Percentiles rank a stretch among this genome's conserved stretches.
Evolutionary conservation across 2,797 vertebrate species (phyloP).

Genomic region (Oryzias sinensis): DNA sequence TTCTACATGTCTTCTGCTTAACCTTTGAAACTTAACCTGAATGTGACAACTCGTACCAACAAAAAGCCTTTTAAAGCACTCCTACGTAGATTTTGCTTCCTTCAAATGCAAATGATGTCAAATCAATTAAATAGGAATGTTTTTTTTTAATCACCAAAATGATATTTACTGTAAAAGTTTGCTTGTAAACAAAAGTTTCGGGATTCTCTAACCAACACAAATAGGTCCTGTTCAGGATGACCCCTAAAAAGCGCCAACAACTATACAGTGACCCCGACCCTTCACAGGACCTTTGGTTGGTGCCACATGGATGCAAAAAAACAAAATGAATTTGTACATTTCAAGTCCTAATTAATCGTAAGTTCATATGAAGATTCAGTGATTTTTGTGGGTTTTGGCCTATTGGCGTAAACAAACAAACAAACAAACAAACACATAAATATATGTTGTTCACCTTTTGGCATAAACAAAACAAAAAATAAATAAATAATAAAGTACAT

Average conservation of each 20-base stretch:
- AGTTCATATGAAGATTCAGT: constrained; percentile 32
- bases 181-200: not conserved
- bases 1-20: not conserved
- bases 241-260: not conserved
- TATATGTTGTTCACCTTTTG: too few species aligned
- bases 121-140: not conserved
- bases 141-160: not conserved
- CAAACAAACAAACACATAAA: too few species aligned
- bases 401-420: too few species aligned
- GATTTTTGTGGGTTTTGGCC: constrained; percentile 9
- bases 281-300: constrained; percentile 14
- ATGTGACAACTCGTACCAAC: too few species aligned
- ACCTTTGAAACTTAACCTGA: not conserved
- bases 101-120: not conserved
- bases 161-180: not conserved
- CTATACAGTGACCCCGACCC: constrained; percentile 7
- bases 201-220: not conserved
- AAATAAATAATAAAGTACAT: too few species aligned
- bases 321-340: constrained; percentile 9
- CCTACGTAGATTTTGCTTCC: not conserved
- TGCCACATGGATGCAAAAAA: constrained; percentile 14
- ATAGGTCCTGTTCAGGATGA: too few species aligned
- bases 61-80: not conserved
- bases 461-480: too few species aligned
- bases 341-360: constrained; percentile 29